phyloP scores from a whole-genome alignment of 2,113 vertebrate species.

The Mus pahari region DNA sequence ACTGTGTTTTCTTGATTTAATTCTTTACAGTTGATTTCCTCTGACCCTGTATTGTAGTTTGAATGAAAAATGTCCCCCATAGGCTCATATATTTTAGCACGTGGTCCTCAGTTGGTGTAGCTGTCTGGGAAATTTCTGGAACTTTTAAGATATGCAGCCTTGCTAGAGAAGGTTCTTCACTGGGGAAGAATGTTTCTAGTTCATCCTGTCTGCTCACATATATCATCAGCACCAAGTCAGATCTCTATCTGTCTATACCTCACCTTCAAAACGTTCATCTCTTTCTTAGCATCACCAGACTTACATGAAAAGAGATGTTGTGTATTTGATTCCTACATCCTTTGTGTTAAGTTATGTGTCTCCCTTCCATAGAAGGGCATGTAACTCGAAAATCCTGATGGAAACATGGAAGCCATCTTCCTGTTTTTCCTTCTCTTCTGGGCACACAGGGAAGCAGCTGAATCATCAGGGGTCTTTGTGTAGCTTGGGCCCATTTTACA shows the following conservation, averaged over 20 bases:
- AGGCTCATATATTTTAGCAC: not conserved
- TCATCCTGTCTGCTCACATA: fast-evolving
- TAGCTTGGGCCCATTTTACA: not conserved
- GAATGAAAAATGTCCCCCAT: not conserved
- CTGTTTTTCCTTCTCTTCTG: not conserved
- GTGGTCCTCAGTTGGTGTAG: not conserved
- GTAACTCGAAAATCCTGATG: not conserved
- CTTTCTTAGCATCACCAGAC: not conserved
- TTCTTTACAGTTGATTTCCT: not conserved
- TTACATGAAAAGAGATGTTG: not conserved
- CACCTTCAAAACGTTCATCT: not conserved
- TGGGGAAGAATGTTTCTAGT: too few species aligned
- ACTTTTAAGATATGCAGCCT: not conserved
- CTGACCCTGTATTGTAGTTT: not conserved
- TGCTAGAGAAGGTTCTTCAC: not conserved
- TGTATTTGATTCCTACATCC: fast-evolving
- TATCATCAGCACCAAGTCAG: not conserved
- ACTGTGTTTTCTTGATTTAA: not conserved
- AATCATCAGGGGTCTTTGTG: not conserved
- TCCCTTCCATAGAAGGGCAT: too few species aligned
- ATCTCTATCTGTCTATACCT: not conserved
- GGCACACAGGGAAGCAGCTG: not conserved
- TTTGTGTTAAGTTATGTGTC: not conserved
- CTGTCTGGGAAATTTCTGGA: not conserved
- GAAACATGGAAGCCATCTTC: not conserved